phyloP scores from a whole-genome alignment of 2,797 vertebrate species.

The Neosilurus hyrtlii region DNA sequence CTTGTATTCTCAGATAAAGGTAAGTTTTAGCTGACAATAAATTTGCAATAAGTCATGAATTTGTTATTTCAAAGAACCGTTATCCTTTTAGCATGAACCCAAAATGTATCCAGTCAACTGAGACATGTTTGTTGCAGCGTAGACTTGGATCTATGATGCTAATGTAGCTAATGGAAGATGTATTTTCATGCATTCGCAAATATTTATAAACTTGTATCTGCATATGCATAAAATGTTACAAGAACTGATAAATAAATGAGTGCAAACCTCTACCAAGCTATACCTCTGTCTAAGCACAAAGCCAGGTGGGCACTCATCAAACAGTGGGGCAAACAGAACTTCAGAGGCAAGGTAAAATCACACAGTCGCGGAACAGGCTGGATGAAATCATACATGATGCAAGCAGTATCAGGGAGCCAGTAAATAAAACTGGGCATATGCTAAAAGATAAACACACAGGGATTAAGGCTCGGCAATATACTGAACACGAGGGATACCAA shows the following conservation, averaged over 20 bases:
- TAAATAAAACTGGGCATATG: too few relatives aligned
- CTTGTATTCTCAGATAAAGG: neutral
- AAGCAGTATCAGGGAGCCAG: too few relatives aligned
- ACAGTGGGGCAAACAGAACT: too few relatives aligned
- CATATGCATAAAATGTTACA: neutral
- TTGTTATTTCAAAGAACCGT: neutral
- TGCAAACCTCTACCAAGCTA: too few relatives aligned
- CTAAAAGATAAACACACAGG: too few relatives aligned
- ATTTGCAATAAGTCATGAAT: neutral
- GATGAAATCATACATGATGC: too few relatives aligned
- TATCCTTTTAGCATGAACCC: neutral
- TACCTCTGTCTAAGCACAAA: too few relatives aligned
- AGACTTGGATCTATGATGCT: neutral
- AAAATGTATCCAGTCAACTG: neutral
- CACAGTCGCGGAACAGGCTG: too few relatives aligned
- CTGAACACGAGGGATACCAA: too few relatives aligned
- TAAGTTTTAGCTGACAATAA: neutral
- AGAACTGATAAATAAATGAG: neutral
- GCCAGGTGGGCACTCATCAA: too few relatives aligned
- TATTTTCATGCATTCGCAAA: neutral
- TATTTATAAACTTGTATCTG: neutral
- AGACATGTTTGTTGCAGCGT: neutral
- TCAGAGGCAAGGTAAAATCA: too few relatives aligned
- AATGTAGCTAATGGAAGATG: neutral
- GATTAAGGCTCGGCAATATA: too few relatives aligned